A percentile compares a stretch with the other conserved stretches of the same genome.
Conservation (phyloP, 2,113 vertebrate genomes). For the Eleginops maclovinus region DNA sequence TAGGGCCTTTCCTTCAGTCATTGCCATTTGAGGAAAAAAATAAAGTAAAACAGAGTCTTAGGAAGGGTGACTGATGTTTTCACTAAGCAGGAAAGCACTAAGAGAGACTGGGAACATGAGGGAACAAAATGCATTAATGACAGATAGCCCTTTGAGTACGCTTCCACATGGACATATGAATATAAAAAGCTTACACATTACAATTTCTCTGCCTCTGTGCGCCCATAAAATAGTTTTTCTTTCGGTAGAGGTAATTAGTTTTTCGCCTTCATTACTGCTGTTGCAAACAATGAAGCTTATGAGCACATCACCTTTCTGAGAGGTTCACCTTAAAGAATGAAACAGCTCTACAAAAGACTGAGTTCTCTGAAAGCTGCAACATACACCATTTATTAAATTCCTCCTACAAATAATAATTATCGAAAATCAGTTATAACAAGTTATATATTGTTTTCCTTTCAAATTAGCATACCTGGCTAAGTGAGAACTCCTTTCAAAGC, state of each 20-base stretch:
- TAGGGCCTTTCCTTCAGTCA: background rate
- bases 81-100: background rate
- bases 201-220: background rate
- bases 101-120: background rate
- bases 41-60: background rate
- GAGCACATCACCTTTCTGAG: background rate
- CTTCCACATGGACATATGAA: background rate
- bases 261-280: background rate
- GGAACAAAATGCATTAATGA: constrained; percentile 14
- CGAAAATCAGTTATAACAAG: background rate
- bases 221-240: background rate
- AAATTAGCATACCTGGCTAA: background rate
- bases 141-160: background rate
- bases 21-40: background rate
- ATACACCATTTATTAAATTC: background rate
- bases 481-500: background rate
- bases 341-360: background rate
- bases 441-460: background rate
- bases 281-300: background rate
- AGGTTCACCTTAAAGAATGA: background rate
- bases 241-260: background rate
- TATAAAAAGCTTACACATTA: background rate
- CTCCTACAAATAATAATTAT: background rate
- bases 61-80: background rate
- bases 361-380: background rate